phyloP scores from a whole-genome alignment of 2,113 vertebrate genomes.

The Oryzias woworae region DNA sequence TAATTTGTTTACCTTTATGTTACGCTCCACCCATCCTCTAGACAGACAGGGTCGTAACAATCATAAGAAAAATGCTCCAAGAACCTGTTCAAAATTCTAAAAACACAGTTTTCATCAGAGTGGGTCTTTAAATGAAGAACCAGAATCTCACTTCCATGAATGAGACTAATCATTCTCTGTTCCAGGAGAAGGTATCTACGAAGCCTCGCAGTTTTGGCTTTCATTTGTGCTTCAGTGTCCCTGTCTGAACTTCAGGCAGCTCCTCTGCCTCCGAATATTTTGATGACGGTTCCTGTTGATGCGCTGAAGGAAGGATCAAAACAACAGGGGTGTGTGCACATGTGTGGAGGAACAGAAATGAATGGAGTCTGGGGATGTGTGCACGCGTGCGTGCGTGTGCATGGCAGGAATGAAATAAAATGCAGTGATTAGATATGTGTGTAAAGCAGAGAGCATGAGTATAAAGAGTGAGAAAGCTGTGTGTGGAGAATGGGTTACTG shows the following conservation, averaged over 20 bases:
- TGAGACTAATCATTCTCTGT: constrained; percentile 19
- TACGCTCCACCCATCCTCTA: too few species aligned
- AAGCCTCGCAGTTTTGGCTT: constrained; percentile 26
- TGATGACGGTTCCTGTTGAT: constrained; percentile 61
- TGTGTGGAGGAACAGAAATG: constrained; percentile 43
- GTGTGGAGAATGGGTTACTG: constrained; percentile 76
- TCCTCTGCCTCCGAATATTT: constrained; percentile 57
- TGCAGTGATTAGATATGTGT: constrained; percentile 19
- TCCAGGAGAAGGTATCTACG: constrained; percentile 30
- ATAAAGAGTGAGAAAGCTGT: constrained; percentile 72
- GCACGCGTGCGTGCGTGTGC: constrained; percentile 31
- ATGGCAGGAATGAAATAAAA: constrained; percentile 20
- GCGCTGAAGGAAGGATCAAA: constrained; percentile 58
- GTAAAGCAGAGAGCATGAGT: constrained; percentile 30
- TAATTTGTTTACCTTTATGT: too few species aligned
- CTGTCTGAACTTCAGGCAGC: constrained; percentile 64
- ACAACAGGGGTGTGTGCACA: constrained; percentile 46
- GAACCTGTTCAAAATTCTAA: too few species aligned
- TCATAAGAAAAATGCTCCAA: too few species aligned
- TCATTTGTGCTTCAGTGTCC: constrained; percentile 53
- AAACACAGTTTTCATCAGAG: too few species aligned
- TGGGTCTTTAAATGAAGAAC: constrained; percentile 1
- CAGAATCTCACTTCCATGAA: constrained; percentile 8
- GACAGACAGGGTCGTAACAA: too few species aligned
- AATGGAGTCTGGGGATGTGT: constrained; percentile 47